These are phyloP conservation scores for Blastobasis lacticolella DNA, from an alignment of 2,888 invertebrate genomes.

Conservation along the genomic window DNA sequence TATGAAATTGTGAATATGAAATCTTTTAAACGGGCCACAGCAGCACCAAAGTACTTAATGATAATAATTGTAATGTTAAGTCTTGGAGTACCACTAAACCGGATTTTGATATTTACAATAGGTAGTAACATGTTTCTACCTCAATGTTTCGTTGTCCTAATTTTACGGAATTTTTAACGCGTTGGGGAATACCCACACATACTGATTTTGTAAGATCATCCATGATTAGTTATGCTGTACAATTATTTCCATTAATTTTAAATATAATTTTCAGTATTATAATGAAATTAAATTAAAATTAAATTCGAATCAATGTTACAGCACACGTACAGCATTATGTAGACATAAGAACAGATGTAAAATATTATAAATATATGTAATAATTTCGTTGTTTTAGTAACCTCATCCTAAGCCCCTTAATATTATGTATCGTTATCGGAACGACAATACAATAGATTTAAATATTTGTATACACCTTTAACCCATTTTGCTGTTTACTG, in stretches of 20 bases:
- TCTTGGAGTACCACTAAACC: slow-evolving; percentile 15
- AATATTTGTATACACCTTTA: too few species aligned
- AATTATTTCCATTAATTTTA: slow-evolving; percentile 16
- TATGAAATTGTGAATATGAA: slow-evolving; percentile 29
- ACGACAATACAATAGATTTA: too few species aligned
- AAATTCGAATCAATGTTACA: slow-evolving; percentile 27
- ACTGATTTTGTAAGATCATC: not conserved
- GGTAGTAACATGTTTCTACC: slow-evolving; percentile 6
- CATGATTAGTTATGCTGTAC: not conserved
- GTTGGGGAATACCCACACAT: too few species aligned
- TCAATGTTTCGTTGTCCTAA: not conserved
- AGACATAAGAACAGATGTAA: slow-evolving; percentile 30
- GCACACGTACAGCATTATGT: slow-evolving; percentile 27
- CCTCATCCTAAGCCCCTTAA: too few species aligned
- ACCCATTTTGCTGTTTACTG: too few species aligned
- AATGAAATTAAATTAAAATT: slow-evolving; percentile 30
- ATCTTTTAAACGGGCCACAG: slow-evolving; percentile 29
- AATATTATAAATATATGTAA: slow-evolving; percentile 29
- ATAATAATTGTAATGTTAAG: slow-evolving; percentile 16
- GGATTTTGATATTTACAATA: slow-evolving; percentile 14
- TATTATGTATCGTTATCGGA: too few species aligned
- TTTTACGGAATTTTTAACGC: too few species aligned
- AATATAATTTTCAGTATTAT: slow-evolving; percentile 33
- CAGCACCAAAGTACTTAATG: slow-evolving; percentile 53
- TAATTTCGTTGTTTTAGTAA: too few species aligned